phyloP scores from a whole-genome alignment of 1,140 invertebrate genomes.

The Armadillidium nasatum region DNA sequence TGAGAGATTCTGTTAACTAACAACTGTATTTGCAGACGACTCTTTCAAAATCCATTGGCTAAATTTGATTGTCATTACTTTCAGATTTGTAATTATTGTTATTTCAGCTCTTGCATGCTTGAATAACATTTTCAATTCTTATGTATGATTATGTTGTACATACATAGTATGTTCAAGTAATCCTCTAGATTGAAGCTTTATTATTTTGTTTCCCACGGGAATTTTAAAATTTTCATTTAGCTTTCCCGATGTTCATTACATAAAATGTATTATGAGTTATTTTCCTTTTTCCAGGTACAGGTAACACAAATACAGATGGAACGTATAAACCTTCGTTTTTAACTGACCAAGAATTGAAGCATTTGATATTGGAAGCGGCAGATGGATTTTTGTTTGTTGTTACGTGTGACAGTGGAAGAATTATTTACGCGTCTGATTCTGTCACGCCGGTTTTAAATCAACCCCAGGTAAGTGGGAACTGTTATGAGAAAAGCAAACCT shows the following conservation, averaged over 20 bases:
- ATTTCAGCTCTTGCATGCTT: no score
- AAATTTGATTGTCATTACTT: no score
- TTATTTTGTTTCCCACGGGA: no score
- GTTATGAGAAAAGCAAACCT: constrained; percentile 46
- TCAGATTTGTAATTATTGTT: no score
- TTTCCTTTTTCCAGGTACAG: constrained; percentile 65
- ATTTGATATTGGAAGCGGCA: constrained; percentile 96
- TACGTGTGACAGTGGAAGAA: constrained; percentile 91
- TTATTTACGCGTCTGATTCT: constrained; percentile 98
- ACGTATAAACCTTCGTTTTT: constrained; percentile 98
- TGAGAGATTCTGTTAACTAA: background rate
- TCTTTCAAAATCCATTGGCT: no score
- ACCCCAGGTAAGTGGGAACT: constrained; percentile 58
- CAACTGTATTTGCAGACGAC: background rate
- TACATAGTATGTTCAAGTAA: no score
- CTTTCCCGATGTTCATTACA: no score
- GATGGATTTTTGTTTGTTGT: constrained; percentile 99
- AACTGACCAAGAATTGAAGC: constrained; percentile 98
- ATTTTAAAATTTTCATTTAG: no score
- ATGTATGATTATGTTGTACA: no score
- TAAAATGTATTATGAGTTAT: no score
- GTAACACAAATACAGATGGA: constrained; percentile 87
- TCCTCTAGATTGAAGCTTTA: no score
- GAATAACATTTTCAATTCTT: no score
- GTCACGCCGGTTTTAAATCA: constrained; percentile 96